Conservation (phyloP, 2,888 invertebrate species). For the Epirrita christyi region DNA sequence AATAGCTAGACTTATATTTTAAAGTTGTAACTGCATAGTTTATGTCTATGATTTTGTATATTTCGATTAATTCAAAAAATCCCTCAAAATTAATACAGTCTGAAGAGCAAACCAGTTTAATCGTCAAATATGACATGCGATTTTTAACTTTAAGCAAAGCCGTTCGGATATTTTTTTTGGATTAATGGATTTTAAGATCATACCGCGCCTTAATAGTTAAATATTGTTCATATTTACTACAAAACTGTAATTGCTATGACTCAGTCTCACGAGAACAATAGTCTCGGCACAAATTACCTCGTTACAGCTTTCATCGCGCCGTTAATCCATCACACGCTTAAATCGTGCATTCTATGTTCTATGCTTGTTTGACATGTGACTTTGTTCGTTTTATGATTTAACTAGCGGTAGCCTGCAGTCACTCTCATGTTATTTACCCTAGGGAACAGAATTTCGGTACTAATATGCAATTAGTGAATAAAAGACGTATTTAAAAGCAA, state of each 20-base stretch:
- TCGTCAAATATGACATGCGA: too few relatives aligned
- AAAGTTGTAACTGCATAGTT: too few relatives aligned
- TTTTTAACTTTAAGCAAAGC: too few relatives aligned
- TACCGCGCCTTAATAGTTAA: not conserved
- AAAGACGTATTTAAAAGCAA: too few relatives aligned
- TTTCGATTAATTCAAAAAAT: too few relatives aligned
- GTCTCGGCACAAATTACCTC: constrained; percentile 32
- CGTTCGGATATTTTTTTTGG: too few relatives aligned
- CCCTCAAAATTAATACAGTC: too few relatives aligned
- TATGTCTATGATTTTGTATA: too few relatives aligned
- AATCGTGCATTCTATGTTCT: constrained; percentile 24
- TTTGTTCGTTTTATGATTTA: not conserved
- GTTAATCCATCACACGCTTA: constrained; percentile 27
- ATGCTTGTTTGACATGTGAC: not conserved
- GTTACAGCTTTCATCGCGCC: constrained; percentile 36
- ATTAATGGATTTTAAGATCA: too few relatives aligned
- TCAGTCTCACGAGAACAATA: constrained; percentile 30
- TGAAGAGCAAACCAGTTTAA: too few relatives aligned
- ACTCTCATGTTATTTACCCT: not conserved
- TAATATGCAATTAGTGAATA: too few relatives aligned
- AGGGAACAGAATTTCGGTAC: not conserved
- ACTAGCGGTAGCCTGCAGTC: not conserved
- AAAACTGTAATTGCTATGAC: constrained; percentile 27
- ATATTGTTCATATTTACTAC: not conserved
- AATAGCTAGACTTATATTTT: too few relatives aligned